Evolutionary conservation across 1,140 invertebrate genomes (phyloP), one percentile per base, ranked within the genome.

Genomic region (Caenorhabditis brenneri): DNA sequence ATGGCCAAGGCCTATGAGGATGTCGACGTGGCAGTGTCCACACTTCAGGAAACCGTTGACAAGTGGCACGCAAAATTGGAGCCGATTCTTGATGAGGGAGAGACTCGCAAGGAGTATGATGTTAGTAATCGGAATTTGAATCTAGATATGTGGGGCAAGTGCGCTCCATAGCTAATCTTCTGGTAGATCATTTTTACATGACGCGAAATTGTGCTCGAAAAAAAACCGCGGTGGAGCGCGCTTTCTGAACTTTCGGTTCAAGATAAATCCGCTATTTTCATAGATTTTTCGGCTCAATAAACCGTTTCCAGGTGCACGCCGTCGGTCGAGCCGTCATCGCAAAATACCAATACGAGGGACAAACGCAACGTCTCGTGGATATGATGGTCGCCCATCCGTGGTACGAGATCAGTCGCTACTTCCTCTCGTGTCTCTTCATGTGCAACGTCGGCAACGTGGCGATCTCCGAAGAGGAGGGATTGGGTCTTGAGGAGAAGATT

Each of bases 31-130:
- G 65, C 65, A 2, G 65, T 74, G 65, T 74, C 65, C 15, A 22
- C 5, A 1, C 65, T 74, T 42, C 65, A 74, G 36, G 65, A 42
- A 42, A 33, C 42, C 12, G 65, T 74, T n/a, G 65, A 74, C 36
- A 42, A 7, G n/a, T 88, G 87, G 87, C 87, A 88, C 46, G 48
- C 46, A n/a, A 86, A 58, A n/a, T 84, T 88, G 80, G 80, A 84
- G 16, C 83, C 85, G 31, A 51, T 87, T 31, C 74, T 88, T 1
- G 84, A 88, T 7, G 65, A 84, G 39, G 87, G 88, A 65, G 79
- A 87, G 19, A 42, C 51, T 16, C 46, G 81, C 4, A 81, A 84
- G 24, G 85, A 85, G 27, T 88, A 88, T 74, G 80, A 86, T 79
- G 83, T 87, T 16, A 36, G 81, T n/a, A n/a, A n/a, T n/a, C n/a